Evolutionary conservation across 2,797 vertebrate genomes (phyloP).

Genomic region (Pipistrellus nathusii): DNA sequence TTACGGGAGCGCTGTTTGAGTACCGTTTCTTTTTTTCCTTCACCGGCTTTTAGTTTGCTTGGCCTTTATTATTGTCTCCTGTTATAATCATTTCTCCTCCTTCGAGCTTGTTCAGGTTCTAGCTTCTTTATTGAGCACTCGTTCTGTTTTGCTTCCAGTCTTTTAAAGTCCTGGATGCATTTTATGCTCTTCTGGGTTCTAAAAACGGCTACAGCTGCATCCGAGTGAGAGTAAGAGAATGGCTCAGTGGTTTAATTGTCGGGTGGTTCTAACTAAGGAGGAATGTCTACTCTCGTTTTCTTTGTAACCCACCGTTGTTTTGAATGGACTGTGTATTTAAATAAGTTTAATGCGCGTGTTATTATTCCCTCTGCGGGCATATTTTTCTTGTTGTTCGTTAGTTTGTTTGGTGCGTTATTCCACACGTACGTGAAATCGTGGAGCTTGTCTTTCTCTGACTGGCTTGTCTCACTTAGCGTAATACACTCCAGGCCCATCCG

Average conservation of each 20-base stretch:
- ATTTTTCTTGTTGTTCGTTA: background rate
- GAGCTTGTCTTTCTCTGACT: background rate
- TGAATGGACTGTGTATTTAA: background rate
- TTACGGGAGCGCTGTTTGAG: background rate
- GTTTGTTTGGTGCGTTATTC: background rate
- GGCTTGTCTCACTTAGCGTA: background rate
- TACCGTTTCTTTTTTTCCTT: background rate
- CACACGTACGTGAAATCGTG: background rate
- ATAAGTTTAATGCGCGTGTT: background rate
- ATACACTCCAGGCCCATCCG: background rate
- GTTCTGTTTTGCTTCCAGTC: background rate
- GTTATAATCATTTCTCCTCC: background rate
- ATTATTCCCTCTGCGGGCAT: background rate
- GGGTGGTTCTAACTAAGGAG: background rate
- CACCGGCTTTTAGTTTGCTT: background rate
- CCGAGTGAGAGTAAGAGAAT: background rate
- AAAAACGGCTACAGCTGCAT: background rate
- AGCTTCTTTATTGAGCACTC: background rate
- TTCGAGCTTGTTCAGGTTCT: background rate
- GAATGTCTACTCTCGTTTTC: background rate
- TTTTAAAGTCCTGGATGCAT: conserved; percentile 1
- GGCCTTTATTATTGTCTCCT: background rate
- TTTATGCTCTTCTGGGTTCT: background rate
- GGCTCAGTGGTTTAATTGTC: background rate
- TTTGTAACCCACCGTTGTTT: background rate